A percentile compares a stretch with the other conserved stretches of the same genome.
Conservation (phyloP, 2,113 vertebrate species). For the Syngnathus typhle region DNA sequence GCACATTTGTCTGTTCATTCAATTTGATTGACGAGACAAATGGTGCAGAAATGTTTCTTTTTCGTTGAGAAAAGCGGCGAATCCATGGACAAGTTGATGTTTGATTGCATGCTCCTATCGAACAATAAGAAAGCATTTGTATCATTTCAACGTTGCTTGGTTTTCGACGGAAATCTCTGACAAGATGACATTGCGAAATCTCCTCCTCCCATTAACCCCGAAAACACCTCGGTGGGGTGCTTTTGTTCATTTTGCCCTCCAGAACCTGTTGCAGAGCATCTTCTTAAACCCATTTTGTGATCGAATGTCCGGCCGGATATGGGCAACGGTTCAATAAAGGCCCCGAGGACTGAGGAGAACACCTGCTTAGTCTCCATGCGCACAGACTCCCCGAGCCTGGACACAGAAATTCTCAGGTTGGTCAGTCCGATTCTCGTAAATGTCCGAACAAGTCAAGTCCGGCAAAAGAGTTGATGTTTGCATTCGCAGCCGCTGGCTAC, state of each 20-base stretch:
- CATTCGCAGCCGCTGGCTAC: neutral
- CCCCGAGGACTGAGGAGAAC: conserved; percentile 58
- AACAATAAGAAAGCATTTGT: neutral
- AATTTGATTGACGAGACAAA: neutral
- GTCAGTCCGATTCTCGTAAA: neutral
- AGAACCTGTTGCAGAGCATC: neutral
- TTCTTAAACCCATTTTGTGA: neutral
- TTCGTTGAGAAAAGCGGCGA: neutral
- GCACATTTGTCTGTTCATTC: neutral
- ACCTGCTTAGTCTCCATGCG: conserved; percentile 58
- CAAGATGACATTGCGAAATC: neutral
- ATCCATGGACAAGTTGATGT: neutral
- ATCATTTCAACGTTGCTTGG: neutral
- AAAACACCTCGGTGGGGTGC: neutral
- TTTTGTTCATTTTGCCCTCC: neutral
- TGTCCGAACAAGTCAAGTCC: neutral
- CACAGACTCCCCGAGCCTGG: conserved; percentile 42
- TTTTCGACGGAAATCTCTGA: no score
- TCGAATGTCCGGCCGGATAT: conserved; percentile 58
- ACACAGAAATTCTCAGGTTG: conserved; percentile 59
- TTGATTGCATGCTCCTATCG: neutral
- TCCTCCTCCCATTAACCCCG: no score
- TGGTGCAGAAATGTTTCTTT: neutral
- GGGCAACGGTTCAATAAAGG: conserved; percentile 77
- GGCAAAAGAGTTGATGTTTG: neutral